Conservation (phyloP, 2,797 vertebrate genomes). For the Mus spretus region DNA sequence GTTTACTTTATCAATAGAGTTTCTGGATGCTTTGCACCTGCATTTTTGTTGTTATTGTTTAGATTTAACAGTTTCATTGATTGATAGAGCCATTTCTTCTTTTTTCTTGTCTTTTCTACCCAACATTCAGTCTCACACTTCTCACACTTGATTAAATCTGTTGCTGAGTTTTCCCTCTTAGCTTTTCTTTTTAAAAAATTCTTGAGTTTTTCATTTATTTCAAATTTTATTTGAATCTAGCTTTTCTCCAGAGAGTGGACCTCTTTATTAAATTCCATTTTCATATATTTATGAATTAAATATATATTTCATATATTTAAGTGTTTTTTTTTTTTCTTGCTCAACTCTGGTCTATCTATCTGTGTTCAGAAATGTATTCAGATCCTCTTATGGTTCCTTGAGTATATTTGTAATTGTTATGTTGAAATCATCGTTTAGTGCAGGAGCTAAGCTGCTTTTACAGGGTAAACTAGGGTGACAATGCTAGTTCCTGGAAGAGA, state of each 20-base stretch:
- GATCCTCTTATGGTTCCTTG: not conserved
- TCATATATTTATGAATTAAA: too few species aligned
- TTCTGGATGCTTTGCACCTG: not conserved
- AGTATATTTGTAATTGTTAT: not conserved
- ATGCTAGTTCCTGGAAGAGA: not conserved
- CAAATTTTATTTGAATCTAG: not conserved
- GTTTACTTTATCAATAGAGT: not conserved
- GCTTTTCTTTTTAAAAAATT: not conserved
- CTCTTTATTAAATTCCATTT: not conserved
- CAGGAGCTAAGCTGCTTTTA: not conserved
- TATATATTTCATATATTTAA: not conserved
- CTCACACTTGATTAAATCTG: not conserved
- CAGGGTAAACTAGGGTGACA: too few species aligned
- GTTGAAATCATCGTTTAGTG: not conserved
- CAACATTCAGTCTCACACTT: not conserved
- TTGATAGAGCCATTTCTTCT: not conserved
- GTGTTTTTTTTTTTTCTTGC: not conserved
- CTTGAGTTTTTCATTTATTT: not conserved
- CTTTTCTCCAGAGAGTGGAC: not conserved
- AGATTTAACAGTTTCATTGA: not conserved
- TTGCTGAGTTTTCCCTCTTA: not conserved
- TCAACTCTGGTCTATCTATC: not conserved
- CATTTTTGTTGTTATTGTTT: not conserved
- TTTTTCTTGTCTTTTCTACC: not conserved
- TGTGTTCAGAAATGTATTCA: not conserved